A percentile compares a stretch with the other conserved stretches of the same genome.
These are phyloP conservation scores for Camponotus pennsylvanicus DNA, from an alignment of 1,140 invertebrate genomes.

Conservation along the genomic window DNA sequence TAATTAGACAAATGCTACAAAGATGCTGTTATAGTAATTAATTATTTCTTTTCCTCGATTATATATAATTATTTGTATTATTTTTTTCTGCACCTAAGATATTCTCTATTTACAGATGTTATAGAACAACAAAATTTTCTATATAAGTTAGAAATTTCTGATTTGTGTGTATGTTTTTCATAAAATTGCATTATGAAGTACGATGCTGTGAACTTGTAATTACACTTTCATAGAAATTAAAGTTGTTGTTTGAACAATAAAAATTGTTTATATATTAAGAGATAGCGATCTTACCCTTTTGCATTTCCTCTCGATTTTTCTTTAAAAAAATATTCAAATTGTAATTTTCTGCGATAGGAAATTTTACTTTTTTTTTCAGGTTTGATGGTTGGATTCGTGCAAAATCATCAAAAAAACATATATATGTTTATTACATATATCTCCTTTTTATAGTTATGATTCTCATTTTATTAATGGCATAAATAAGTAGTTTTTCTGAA, in stretches of 20 bases:
- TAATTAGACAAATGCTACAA: neutral
- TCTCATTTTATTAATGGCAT: neutral
- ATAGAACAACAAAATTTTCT: conserved; percentile 8
- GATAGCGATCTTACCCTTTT: conserved; percentile 20
- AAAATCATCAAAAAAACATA: neutral
- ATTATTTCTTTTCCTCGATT: conserved; percentile 15
- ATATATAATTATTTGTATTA: neutral
- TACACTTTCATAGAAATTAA: neutral
- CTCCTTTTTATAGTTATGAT: neutral
- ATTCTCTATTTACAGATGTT: neutral
- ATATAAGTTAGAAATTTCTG: conserved; percentile 12
- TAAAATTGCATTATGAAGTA: conserved; percentile 24
- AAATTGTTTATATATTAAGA: conserved; percentile 36
- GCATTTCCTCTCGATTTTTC: neutral
- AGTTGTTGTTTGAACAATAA: conserved; percentile 51
- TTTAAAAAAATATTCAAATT: neutral
- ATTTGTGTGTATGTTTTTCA: neutral
- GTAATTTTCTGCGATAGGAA: conserved; percentile 14
- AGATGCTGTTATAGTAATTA: conserved; percentile 41
- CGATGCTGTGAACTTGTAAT: conserved; percentile 48
- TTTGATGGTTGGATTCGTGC: conserved; percentile 7
- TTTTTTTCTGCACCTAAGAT: neutral
- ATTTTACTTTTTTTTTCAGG: conserved; percentile 37
- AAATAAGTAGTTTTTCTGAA: neutral
- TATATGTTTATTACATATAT: neutral